Evolutionary conservation across 1,140 invertebrate genomes (phyloP).

Genomic region (Drosophila fuyamai): DNA sequence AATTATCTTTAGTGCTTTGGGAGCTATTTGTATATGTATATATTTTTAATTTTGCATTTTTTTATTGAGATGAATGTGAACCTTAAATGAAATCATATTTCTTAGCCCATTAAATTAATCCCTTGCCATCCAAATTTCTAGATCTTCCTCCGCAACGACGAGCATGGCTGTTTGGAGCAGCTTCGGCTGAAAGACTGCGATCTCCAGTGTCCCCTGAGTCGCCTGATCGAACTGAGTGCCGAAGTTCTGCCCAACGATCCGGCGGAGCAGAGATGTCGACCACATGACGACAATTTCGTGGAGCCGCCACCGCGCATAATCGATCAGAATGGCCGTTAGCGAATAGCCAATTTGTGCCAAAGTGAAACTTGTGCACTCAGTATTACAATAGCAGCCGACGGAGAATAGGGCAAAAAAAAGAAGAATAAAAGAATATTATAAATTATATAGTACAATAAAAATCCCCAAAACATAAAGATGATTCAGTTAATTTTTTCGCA

Average conservation of each 20-base stretch:
- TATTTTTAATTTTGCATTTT: too few relatives aligned
- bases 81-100: background rate
- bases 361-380: constrained; percentile 26
- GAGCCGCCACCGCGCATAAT: constrained; percentile 85
- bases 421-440: constrained; percentile 20
- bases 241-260: constrained; percentile 85
- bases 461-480: constrained; percentile 23
- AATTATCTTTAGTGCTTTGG: too few relatives aligned
- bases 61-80: background rate
- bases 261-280: constrained; percentile 86
- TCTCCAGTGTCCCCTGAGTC: constrained; percentile 86
- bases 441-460: constrained; percentile 23
- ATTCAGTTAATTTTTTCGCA: constrained; percentile 9
- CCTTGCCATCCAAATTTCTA: constrained; percentile 55
- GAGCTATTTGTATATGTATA: too few relatives aligned
- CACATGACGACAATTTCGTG: constrained; percentile 86
- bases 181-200: constrained; percentile 87
- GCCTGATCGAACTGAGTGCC: constrained; percentile 86
- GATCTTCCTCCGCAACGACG: constrained; percentile 87
- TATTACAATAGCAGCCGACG: constrained; percentile 34
- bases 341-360: background rate
- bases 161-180: constrained; percentile 85
- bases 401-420: constrained; percentile 11
- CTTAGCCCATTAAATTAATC: background rate
- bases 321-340: constrained; percentile 57